These are phyloP conservation scores for Melanerpes formicivorus DNA, from an alignment of 2,113 vertebrate species.

Conservation along the genomic window DNA sequence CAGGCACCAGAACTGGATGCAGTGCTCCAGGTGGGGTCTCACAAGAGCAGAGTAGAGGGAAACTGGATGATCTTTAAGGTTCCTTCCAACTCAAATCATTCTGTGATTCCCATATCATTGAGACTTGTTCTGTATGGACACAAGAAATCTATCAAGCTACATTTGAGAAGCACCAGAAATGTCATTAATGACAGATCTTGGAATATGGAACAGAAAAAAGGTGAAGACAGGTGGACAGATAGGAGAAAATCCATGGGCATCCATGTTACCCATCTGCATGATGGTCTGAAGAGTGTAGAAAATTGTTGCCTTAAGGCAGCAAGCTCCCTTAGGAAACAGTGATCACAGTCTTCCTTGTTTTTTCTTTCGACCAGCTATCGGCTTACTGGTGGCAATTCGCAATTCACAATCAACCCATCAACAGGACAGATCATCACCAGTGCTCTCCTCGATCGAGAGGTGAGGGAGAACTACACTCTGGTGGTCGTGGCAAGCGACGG, in stretches of 20 bases:
- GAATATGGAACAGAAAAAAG: no score
- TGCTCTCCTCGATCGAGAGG: conserved; percentile 89
- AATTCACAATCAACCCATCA: conserved; percentile 96
- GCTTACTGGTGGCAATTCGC: conserved; percentile 87
- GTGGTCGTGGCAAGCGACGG: conserved; percentile 90
- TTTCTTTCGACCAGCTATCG: conserved; percentile 83
- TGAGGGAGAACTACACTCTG: conserved; percentile 87
- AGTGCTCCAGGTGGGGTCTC: no score
- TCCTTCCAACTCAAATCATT: not conserved
- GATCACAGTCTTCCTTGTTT: not conserved
- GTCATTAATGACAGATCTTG: no score
- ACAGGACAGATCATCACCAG: conserved; percentile 97
- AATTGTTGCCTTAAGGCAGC: not conserved
- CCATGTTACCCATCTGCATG: not conserved
- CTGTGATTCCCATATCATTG: not conserved
- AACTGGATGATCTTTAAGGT: not conserved
- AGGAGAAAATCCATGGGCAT: not conserved
- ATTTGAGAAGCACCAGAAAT: no score
- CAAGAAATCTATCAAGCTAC: no score
- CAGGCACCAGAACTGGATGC: no score
- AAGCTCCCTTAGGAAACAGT: not conserved
- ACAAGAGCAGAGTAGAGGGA: no score
- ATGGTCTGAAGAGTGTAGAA: not conserved
- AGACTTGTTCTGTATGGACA: not conserved
- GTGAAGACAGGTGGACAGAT: not conserved